A percentile compares a stretch with the other conserved stretches of the same genome.
Evolutionary conservation across 2,113 vertebrate species (phyloP).

Genomic region (Leptobrachium leishanense): DNA sequence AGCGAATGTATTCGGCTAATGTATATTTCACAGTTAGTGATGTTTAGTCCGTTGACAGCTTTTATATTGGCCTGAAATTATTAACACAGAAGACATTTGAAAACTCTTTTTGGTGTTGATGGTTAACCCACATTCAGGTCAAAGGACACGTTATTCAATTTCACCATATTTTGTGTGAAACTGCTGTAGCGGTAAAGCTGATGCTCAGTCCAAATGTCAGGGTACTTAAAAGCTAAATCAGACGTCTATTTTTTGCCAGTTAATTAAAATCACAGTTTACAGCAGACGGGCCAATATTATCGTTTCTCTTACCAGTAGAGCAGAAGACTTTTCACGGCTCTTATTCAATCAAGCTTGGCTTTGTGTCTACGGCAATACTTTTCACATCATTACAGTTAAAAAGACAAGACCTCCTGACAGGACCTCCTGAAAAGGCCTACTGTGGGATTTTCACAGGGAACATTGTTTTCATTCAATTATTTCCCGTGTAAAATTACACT

Average conservation of each 20-base stretch:
- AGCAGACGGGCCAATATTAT: slow-evolving; percentile 74
- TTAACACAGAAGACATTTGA: slow-evolving; percentile 52
- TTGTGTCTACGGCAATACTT: slow-evolving; percentile 60
- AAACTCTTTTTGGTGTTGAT: slow-evolving; percentile 68
- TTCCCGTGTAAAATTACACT: slow-evolving; percentile 50
- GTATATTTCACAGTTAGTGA: too few species aligned
- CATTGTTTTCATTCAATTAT: slow-evolving; percentile 45
- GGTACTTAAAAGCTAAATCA: slow-evolving; percentile 77
- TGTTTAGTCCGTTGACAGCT: neutral
- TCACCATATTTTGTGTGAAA: slow-evolving; percentile 81
- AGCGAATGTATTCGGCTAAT: too few species aligned
- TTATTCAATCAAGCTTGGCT: slow-evolving; percentile 71
- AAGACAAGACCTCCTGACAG: too few species aligned
- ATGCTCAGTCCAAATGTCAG: slow-evolving; percentile 82
- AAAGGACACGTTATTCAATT: slow-evolving; percentile 79
- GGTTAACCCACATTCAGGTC: slow-evolving; percentile 78
- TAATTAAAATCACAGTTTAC: slow-evolving; percentile 80
- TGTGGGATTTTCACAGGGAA: slow-evolving; percentile 59
- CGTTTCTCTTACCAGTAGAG: slow-evolving; percentile 76
- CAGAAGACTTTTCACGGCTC: slow-evolving; percentile 73
- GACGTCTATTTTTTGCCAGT: slow-evolving; percentile 77
- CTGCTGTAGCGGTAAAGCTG: slow-evolving; percentile 77
- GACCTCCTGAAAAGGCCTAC: slow-evolving; percentile 44
- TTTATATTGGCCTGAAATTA: slow-evolving; percentile 18
- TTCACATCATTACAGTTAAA: slow-evolving; percentile 60